Base-by-base conservation (phyloP, 2,888 invertebrate genomes). In the Lissocephala sabroskyi region DNA sequence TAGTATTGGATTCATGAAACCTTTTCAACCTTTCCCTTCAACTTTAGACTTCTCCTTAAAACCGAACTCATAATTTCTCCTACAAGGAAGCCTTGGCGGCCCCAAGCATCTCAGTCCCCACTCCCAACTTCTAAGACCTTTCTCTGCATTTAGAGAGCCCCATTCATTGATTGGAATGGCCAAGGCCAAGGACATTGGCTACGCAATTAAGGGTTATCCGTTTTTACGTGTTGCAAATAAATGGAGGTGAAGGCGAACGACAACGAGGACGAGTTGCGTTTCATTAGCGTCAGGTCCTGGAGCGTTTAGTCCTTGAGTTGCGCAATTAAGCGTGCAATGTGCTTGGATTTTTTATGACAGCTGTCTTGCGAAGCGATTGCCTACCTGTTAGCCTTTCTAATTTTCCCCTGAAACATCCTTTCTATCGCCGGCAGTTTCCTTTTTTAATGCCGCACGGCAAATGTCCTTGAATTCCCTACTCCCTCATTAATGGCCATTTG, bases 201-300 rank as follows among this genome's bases (percentile, higher is more conserved):
- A n/a, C n/a, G n/a, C n/a, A 44, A 40, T 62, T 52, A 56, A 68
- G 74, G 68, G 68, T 74, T 68, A 74, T 52, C 46, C 40, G 4
- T 26, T 10, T 19, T n/a, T n/a, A n/a, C n/a, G n/a, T n/a, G n/a
- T n/a, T n/a, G n/a, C n/a, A n/a, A n/a, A n/a, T n/a, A n/a, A n/a
- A n/a, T n/a, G n/a, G n/a, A n/a, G n/a, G n/a, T n/a, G n/a, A n/a
- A n/a, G n/a, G n/a, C n/a, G n/a, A n/a, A n/a, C n/a, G n/a, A n/a
- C n/a, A n/a, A n/a, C n/a, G n/a, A n/a, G n/a, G n/a, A 70, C 56
- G 43, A 54, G 37, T 49, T 44, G 49, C 10, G 13, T 47, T 39
- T 33, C 28, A 37, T 41, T 17, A 49, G 48, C 41, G 23, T 39
- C 68, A 74, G 59, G 66, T 73, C 66, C 66, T 56, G 55, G 44